Evolutionary conservation across 2,888 invertebrate genomes (phyloP).

Genomic region (Gymnosoma rotundatum): DNA sequence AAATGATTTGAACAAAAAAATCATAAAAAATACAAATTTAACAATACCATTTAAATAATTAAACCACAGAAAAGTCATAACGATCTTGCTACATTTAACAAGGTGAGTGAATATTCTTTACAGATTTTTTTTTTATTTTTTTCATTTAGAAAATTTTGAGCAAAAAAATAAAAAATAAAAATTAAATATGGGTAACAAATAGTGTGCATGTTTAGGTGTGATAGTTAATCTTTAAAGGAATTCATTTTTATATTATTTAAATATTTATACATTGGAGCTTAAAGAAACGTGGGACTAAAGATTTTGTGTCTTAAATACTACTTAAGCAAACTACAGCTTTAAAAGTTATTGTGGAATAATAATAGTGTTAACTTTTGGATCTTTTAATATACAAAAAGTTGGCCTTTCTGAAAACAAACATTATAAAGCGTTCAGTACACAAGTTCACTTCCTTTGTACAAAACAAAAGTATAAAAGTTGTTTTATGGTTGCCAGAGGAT

Average conservation of each 20-base stretch:
- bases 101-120: constrained; percentile 71
- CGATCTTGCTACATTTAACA: constrained; percentile 68
- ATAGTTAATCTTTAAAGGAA: constrained; percentile 25
- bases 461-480: constrained; percentile 9
- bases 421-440: constrained; percentile 7
- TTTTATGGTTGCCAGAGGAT: constrained; percentile 39
- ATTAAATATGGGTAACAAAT: constrained; percentile 11
- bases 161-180: constrained; percentile 29
- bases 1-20: constrained; percentile 64
- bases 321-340: constrained; percentile 24
- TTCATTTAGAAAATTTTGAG: constrained; percentile 37
- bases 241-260: not conserved
- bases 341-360: constrained; percentile 30
- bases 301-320: constrained; percentile 3
- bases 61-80: constrained; percentile 70
- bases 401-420: not conserved
- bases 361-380: constrained; percentile 21
- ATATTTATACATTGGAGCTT: not conserved
- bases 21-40: constrained; percentile 67
- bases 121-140: constrained; percentile 1
- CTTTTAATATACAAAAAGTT: constrained; percentile 34
- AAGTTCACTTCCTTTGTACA: constrained; percentile 21
- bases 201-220: constrained; percentile 68
- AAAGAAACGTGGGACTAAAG: not conserved
- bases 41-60: constrained; percentile 71